Percentiles rank a stretch among this genome's conserved stretches.
These are phyloP conservation scores for Eumerus sabulonum DNA, from an alignment of 2,888 invertebrate species.

Conservation along the genomic window DNA sequence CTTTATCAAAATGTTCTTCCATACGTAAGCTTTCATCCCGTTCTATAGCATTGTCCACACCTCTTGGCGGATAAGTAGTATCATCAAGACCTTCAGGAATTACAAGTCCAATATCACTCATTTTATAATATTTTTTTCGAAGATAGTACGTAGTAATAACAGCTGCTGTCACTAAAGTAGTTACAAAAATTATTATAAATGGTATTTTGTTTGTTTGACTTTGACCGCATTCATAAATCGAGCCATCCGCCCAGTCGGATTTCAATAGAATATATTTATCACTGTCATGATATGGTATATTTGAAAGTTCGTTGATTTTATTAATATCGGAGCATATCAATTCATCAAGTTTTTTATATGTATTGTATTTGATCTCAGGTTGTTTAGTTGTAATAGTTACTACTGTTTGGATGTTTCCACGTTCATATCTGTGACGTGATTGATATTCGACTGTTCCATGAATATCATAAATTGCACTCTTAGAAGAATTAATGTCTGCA, in stretches of 20 bases:
- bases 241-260: slow-evolving; percentile 72
- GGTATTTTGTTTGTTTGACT: slow-evolving; percentile 69
- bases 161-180: slow-evolving; percentile 53
- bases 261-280: slow-evolving; percentile 67
- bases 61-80: slow-evolving; percentile 67
- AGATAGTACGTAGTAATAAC: slow-evolving; percentile 54
- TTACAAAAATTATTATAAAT: slow-evolving; percentile 20
- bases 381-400: slow-evolving; percentile 7
- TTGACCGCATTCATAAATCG: slow-evolving; percentile 67
- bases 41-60: slow-evolving; percentile 67
- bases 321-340: slow-evolving; percentile 29
- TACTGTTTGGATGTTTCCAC: slow-evolving; percentile 47
- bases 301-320: too few relatives aligned
- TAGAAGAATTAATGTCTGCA: slow-evolving; percentile 66
- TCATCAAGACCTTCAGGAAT: slow-evolving; percentile 73
- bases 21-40: slow-evolving; percentile 66
- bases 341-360: slow-evolving; percentile 17
- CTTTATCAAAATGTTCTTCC: slow-evolving; percentile 70
- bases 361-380: neutral
- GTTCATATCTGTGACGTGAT: slow-evolving; percentile 59
- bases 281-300: slow-evolving; percentile 43
- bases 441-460: slow-evolving; percentile 37
- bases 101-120: slow-evolving; percentile 73
- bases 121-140: slow-evolving; percentile 71
- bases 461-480: slow-evolving; percentile 45